phyloP scores from a whole-genome alignment of 2,113 vertebrate genomes.

The Pedetes capensis region DNA sequence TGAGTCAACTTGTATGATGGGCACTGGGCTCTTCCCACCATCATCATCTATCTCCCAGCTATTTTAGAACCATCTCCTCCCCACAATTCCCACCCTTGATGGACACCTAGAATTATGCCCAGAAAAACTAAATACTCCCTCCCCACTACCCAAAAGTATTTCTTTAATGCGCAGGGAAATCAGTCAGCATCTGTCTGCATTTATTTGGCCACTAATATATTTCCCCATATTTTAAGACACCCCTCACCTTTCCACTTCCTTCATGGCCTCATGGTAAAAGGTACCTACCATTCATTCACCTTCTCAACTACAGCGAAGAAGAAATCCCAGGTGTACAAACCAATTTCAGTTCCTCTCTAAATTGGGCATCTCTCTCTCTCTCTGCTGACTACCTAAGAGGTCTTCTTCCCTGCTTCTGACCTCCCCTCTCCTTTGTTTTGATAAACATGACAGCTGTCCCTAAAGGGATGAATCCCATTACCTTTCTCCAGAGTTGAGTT shows the following conservation, averaged over 20 bases:
- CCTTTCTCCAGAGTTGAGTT: constrained; percentile 56
- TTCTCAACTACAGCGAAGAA: background rate
- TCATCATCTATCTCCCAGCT: background rate
- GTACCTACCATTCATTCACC: background rate
- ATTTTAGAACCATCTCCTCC: background rate
- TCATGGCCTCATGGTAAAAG: background rate
- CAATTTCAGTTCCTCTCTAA: background rate
- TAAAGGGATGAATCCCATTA: constrained; percentile 61
- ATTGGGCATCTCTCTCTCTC: background rate
- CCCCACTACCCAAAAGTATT: background rate
- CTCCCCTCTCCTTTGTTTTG: background rate
- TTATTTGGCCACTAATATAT: background rate
- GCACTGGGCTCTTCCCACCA: background rate
- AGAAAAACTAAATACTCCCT: background rate
- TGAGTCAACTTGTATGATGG: background rate
- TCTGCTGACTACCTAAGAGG: background rate
- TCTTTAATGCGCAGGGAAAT: background rate
- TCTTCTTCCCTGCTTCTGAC: background rate
- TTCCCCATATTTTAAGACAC: background rate
- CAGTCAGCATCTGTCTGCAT: background rate
- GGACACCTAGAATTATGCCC: background rate
- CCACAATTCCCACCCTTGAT: background rate
- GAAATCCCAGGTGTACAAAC: background rate
- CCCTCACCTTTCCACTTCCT: background rate
- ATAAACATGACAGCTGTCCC: constrained; percentile 57